Base-by-base conservation (phyloP, 1,140 invertebrate species). In the Bombus balteatus region DNA sequence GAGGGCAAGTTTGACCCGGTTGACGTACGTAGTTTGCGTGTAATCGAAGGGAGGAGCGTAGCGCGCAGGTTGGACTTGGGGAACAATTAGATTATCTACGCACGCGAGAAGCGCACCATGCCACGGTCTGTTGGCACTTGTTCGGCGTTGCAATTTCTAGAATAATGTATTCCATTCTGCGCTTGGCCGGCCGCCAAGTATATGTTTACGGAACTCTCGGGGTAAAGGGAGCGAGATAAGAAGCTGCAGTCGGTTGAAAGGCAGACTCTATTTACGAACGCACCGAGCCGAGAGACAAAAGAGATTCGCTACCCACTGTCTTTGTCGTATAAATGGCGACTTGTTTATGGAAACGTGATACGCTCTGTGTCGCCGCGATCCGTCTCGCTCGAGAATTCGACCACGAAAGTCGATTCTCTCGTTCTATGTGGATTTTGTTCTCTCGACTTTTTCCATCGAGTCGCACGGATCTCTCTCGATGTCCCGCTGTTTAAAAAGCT, bases 171-270 rank as follows among this genome's bases (percentile, higher is more conserved):
- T 87, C 70, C 79, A 75, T 80, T 89, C 65, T 32, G 41, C 81
- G 87, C 78, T 57, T 92, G 91, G 91, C 81, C 59, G 37, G 0
- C 3, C 47, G 91, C 90, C 91, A 92, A 85, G 70, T 87, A 83
- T 87, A 85, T 92, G 91, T 92, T 92, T 91, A 92, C 91, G 91
- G 91, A 92, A 92, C 90, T 91, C 79, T 81, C 83, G 75, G 10
- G 73, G 59, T 37, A 81, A 66, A 75, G 86, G 65, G 53, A 37
- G 57, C 72, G 76, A 53, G 78, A 77, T 81, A 83, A 86, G 85
- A 68, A 81, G 73, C 22, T 25, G 39, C 41, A 73, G 47, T 82
- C 70, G 68, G 77, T 41, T 65, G 78, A 85, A 78, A 84, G 85
- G 65, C 68, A 32, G 68, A 47, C 71, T 87, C 88, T 89, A 89